A percentile compares a stretch with the other conserved stretches of the same genome.
Conservation (phyloP, 2,797 vertebrate species). For the Pipistrellus kuhlii region DNA sequence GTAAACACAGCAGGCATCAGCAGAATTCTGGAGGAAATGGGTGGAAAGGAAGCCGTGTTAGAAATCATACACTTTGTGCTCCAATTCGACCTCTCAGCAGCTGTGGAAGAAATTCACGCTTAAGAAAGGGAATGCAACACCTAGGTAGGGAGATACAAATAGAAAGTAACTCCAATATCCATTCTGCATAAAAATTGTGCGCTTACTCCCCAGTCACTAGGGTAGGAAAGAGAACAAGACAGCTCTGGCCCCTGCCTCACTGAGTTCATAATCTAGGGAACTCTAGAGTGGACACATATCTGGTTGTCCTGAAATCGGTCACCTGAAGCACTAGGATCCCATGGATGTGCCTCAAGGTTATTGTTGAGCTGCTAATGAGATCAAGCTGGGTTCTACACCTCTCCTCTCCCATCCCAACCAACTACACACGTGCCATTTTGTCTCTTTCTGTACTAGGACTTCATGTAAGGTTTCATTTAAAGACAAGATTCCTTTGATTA, state of each 20-base stretch:
- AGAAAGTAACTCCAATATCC: neutral
- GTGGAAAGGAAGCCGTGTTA: neutral
- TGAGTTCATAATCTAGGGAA: neutral
- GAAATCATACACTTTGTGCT: neutral
- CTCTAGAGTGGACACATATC: neutral
- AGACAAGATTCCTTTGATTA: neutral
- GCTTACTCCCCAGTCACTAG: neutral
- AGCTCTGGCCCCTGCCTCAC: accelerated
- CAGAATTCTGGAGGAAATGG: neutral
- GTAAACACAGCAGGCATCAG: neutral
- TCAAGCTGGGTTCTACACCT: too few relatives aligned
- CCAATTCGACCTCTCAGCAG: neutral
- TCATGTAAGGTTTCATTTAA: neutral
- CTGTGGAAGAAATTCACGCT: neutral
- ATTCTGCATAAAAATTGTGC: neutral
- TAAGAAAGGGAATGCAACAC: neutral
- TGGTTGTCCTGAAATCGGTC: neutral
- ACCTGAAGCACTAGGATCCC: neutral
- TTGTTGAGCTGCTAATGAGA: neutral
- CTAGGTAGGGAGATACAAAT: neutral
- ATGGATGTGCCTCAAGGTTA: neutral
- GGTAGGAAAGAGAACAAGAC: neutral
- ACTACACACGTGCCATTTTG: neutral
- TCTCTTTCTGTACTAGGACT: neutral
- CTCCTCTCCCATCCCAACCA: neutral